Base-by-base conservation (phyloP, 1,140 invertebrate genomes). In the Zaprionus vittiger region DNA sequence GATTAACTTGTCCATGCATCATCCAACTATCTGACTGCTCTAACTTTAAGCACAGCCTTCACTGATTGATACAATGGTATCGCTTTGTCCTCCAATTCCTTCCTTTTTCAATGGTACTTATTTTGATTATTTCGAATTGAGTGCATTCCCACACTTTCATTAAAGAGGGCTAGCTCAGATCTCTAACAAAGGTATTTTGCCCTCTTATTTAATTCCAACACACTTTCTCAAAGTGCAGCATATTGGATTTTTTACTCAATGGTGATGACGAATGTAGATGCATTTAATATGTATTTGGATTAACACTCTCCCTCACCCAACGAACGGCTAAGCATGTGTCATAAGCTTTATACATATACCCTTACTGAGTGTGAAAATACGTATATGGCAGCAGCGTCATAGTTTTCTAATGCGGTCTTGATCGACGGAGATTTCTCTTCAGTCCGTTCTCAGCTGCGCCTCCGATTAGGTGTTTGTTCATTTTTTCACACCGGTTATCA, bases 381-480 rank as follows among this genome's bases (percentile, higher is more conserved):
- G 47, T 52, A 20, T 14, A 52, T 24, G 22, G 12, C 12, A 47
- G 20, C 9, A 52, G 20, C 47, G 17, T 52, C 47, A 52, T 20
- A 47, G 7, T 17, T 47, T 47, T 47, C n/a, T 17, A 6, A n/a
- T 47, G n/a, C n/a, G 47, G 11, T 24, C 22, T 52, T 24, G 47
- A 52, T 14, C 20, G 11, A 11, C 47, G 20, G n/a, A 57, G 55
- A 57, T 73, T 67, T 67, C 28, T 34, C 55, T 57, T 73, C 41
- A 67, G 64, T 68, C 11, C 26, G 12, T 41, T 57, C 17, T 57
- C 28, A 28, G 24, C 55, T 60, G 38, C 49, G 52, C 52, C 22
- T 6, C 22, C 22, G 62, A n/a, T 26, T 26, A 56, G 62, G 17
- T 72, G 54, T 11, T 49, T 14, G 52, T 20, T 37, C 5, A 17